Evolutionary conservation across 2,797 vertebrate genomes (phyloP), one percentile per base, ranked within the genome.

Genomic region (Pipistrellus kuhlii): DNA sequence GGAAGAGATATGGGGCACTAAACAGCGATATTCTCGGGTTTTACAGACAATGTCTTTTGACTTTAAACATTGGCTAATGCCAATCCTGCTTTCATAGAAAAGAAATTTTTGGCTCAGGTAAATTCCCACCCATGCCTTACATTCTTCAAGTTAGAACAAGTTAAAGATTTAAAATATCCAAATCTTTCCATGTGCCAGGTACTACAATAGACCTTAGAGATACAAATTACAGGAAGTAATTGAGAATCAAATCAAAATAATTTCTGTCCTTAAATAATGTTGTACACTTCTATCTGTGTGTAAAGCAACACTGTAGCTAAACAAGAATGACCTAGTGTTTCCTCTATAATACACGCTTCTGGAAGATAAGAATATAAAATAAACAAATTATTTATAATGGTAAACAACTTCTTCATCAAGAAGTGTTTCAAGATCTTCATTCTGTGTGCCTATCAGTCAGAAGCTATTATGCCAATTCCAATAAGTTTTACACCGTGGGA

Each of bases 101-200:
- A 30, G 1, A 64, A 38, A 8, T 30, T 75, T 68, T 30, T 76
- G 11, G 51, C 66, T 55, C 14, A 73, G 15, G 20, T 6, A 14
- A 57, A 71, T 69, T 17, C 12, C 4, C 10, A 25, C 76, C 5
- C 8, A 30, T 81, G 41, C 2, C 8, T 38, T 85, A 51, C 17
- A n/a, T 4, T 75, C 41, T 84, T 69, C 59, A 57, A 44, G 3
- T 73, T 66, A 86, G 44, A 88, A 38, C 32, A 89, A 85, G 15
- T 57, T 72, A 27, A 92, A 72, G 12, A 6, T 35, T 7, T 83
- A 83, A 75, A 93, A 76, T 88, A 89, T 30, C 46, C 53, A 84
- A 64, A 18, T 73, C 10, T 66, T 59, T 85, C 17, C 12, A 23
- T 14, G 3, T 48, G 17, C 4, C 23, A 85, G 8, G 4, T 62